Base-by-base conservation (phyloP, 1,140 invertebrate genomes). In the Drosophila pallidifrons region DNA sequence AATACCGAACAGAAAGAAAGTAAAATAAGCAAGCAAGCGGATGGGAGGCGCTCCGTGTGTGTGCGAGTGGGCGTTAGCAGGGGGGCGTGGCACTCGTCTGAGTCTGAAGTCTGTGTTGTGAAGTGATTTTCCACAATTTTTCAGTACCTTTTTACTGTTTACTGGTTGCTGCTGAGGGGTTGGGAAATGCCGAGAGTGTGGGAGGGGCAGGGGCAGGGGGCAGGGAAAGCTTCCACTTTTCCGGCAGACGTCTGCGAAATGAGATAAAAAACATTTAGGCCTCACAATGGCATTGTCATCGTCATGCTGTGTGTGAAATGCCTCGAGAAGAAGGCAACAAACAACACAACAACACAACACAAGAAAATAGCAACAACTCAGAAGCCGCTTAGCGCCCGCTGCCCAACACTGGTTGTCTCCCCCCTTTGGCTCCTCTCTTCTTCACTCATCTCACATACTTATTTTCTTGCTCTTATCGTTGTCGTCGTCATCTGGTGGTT, bases 81-180 rank as follows among this genome's bases (percentile, higher is more conserved):
- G 47, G 20, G 52, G n/a, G 41, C 3, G 43, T 10, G 51, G 41
- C 3, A 30, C 8, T 30, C 5, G 20, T 30, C 32, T 55, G 47
- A 7, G 46, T 32, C 7, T 55, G 15, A 75, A 77, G 78, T 86
- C 82, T 52, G 47, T 82, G 81, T 86, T 72, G 80, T 83, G 77
- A 89, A 88, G 80, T 87, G 83, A 87, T 87, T 87, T 87, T 87
- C 85, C 64, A 79, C 81, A 83, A 83, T 83, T 76, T 76, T 76
- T 71, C 68, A 65, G 71, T 69, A 61, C 38, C 71, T 74, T 69
- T 61, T 74, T 46, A 63, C 58, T 51, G 30, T 69, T 54, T 74
- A 60, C 57, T 46, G 41, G 20, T 46, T 45, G 59, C 45, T 38
- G 59, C 10, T 5, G 43, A 8, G 30, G 15, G 13, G 46, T 20